These are phyloP conservation scores for Drepana arcuata DNA, from an alignment of 1,140 invertebrate species.

Conservation along the genomic window DNA sequence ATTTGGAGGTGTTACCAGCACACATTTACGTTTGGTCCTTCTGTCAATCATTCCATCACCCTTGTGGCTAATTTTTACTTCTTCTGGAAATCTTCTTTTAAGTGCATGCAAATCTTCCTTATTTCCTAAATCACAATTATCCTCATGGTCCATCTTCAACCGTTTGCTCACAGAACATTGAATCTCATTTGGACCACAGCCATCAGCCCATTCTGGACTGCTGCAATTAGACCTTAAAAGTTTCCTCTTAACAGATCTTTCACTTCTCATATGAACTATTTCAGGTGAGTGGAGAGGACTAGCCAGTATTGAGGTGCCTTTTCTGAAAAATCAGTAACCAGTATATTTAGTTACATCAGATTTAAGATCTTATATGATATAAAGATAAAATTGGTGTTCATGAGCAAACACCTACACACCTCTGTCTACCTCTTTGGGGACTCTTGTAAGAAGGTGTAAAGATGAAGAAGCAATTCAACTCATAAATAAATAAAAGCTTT, in stretches of 20 bases:
- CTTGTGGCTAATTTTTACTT: constrained; percentile 32
- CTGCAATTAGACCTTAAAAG: constrained; percentile 25
- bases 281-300: constrained; percentile 46
- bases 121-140: too few relatives aligned
- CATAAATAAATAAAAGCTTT: too few relatives aligned
- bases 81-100: constrained; percentile 16
- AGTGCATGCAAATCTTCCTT: constrained; percentile 15
- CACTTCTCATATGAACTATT: constrained; percentile 19
- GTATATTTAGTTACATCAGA: background rate
- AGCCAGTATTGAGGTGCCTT: constrained; percentile 25
- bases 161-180: background rate
- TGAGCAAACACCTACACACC: too few relatives aligned
- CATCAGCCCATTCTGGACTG: constrained; percentile 58
- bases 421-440: too few relatives aligned
- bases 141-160: constrained; percentile 8
- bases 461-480: too few relatives aligned
- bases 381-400: too few relatives aligned
- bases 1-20: constrained; percentile 43
- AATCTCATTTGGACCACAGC: constrained; percentile 32
- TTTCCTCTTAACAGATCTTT: constrained; percentile 34
- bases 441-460: too few relatives aligned
- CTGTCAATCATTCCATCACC: constrained; percentile 37
- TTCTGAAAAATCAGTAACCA: constrained; percentile 24
- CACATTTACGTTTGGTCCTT: constrained; percentile 28
- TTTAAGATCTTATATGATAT: too few relatives aligned